Base-by-base conservation (phyloP, 1,140 invertebrate genomes). In the Polyergus mexicanus region DNA sequence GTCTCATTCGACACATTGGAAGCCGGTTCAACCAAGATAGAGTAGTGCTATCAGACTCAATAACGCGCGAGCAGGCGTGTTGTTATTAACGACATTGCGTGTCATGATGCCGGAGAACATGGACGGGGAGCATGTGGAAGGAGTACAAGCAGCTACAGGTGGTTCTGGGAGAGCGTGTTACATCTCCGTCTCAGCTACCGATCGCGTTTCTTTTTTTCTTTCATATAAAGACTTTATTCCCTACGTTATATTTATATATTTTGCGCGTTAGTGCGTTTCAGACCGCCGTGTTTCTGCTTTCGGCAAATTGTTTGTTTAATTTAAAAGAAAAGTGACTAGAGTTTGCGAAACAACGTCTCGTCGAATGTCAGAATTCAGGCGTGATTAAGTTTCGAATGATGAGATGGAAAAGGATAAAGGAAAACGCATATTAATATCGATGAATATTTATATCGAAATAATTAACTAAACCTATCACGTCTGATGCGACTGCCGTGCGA, bases 11-110 rank as follows among this genome's bases (percentile, higher is more conserved):
- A 69, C 35, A 74, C 68, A 28, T 72, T 60, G 78, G 19, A 72
- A 44, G 78, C 66, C 78, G 51, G 54, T 74, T 83, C 68, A 25
- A 22, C 19, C 78, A 41, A 44, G 77, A 71, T 81, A 81, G 66
- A 72, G 32, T 66, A 28, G 68, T 58, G 66, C 62, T 83, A 83
- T 83, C 78, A 74, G 54, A 13, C 25, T 41, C 58, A 83, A 83
- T 83, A 80, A 86, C 62, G 63, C 66, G 63, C 44, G 58, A 85
- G 75, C 85, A 85, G 32, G 74, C 84, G 84, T 69, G 75, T 86
- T 87, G 77, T 91, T 91, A 90, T 90, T 90, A 90, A 89, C 86
- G 89, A 87, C 72, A 75, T 90, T 90, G 88, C 88, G 88, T 90
- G 88, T 88, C 88, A 78, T 51, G 58, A 63, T 66, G 56, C 51